Evolutionary conservation across 2,888 invertebrate genomes (phyloP), one percentile per base, ranked within the genome.

Genomic region (Clostera curtula): DNA sequence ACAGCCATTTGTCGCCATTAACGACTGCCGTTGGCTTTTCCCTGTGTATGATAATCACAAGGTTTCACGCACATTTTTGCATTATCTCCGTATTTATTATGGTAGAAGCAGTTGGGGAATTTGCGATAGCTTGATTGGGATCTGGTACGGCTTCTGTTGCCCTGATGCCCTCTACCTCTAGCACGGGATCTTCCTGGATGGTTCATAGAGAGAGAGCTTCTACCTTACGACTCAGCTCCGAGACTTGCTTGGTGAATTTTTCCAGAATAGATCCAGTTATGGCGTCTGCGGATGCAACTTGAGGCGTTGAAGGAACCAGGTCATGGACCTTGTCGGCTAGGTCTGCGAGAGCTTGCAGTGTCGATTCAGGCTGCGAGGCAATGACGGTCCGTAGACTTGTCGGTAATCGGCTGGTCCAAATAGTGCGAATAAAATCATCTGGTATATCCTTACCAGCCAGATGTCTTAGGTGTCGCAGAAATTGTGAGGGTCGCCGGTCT

Each of bases 11-110:
- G 17, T 18, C 57, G 52, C 46, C 35, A 31, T 41, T 38, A 52
- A 24, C 27, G 55, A 46, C 47, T 41, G 49, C 41, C 48, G 5
- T 11, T 16, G n/a, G 3, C 6, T 29, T 49, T 45, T 42, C 13
- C 39, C 42, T 29, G 18, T n/a, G n/a, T n/a, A n/a, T n/a, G n/a
- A n/a, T 15, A 8, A 22, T 41, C 40, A 30, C 54, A 52, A 11
- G 36, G 40, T 15, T 31, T n/a, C 0, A 6, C 25, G 20, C 47
- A 48, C 18, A 33, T 41, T 1, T 8, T 12, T 1, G 48, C 43
- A 2, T 27, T 20, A 4, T 32, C 20, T 5, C 34, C 33, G 22
- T 30, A 49, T 2, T n/a, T 18, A 11, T 20, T 14, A 16, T 43
- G 41, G 19, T 45, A 45, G 28, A 27, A 43, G 12, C 43, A 47